Evolutionary conservation across 1,140 invertebrate species (phyloP).

Genomic region (Panagrolaimus sp.): DNA sequence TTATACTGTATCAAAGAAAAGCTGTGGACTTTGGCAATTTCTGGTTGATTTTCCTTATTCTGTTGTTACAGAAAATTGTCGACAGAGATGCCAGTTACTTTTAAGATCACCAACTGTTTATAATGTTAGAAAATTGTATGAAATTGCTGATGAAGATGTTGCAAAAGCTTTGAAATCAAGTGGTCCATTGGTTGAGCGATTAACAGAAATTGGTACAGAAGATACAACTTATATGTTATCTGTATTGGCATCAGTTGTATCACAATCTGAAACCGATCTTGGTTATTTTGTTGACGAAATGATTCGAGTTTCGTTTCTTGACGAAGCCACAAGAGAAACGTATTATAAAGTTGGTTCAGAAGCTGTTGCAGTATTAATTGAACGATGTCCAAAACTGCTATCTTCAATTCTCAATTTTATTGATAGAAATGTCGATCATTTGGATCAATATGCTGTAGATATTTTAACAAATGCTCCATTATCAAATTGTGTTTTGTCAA

Average conservation of each 20-base stretch:
- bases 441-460: conserved; percentile 41
- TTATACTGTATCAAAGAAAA: conserved; percentile 39
- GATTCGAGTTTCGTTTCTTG: conserved; percentile 38
- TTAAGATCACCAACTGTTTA: conserved; percentile 20
- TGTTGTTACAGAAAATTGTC: conserved; percentile 28
- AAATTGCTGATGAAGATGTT: conserved; percentile 27
- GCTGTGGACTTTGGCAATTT: conserved; percentile 37
- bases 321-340: conserved; percentile 30
- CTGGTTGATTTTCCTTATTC: conserved; percentile 41
- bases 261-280: conserved; percentile 29
- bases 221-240: conserved; percentile 31
- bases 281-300: conserved; percentile 31
- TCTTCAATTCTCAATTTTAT: conserved; percentile 31
- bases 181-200: neutral
- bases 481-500: conserved; percentile 23
- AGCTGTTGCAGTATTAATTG: conserved; percentile 29
- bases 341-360: conserved; percentile 45
- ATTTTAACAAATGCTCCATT: conserved; percentile 35
- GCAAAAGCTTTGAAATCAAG: conserved; percentile 20
- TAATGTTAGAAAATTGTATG: conserved; percentile 26
- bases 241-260: conserved; percentile 27
- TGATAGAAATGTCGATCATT: conserved; percentile 34
- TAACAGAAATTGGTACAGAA: conserved; percentile 3
- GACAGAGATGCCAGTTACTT: conserved; percentile 33
- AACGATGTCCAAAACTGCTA: conserved; percentile 29